phyloP scores from a whole-genome alignment of 2,113 vertebrate species.

The Halcyon senegalensis region DNA sequence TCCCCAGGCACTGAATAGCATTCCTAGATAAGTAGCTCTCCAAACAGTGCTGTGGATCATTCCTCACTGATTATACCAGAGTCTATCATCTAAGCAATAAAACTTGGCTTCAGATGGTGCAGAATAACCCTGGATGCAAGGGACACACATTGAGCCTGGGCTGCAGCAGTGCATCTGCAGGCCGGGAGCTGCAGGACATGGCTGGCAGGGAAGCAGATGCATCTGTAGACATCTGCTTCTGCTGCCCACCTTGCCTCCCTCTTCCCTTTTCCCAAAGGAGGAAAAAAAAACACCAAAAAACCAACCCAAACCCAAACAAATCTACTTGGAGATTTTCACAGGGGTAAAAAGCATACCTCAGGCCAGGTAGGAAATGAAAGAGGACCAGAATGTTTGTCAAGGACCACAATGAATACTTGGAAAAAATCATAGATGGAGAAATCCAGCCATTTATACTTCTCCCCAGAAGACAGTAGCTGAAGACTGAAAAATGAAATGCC shows the following conservation, averaged over 20 bases:
- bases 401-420: not conserved
- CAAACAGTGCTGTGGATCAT: not conserved
- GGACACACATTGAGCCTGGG: accelerated
- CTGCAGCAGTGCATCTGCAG: not conserved
- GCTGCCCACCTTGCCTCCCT: not conserved
- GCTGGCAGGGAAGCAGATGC: not conserved
- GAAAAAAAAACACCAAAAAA: not conserved
- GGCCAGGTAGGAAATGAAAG: not conserved
- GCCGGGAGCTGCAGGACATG: accelerated
- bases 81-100: not conserved
- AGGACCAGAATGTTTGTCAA: not conserved
- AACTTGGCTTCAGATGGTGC: not conserved
- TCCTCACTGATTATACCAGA: not conserved
- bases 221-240: not conserved
- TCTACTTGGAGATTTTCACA: not conserved
- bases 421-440: not conserved
- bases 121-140: not conserved
- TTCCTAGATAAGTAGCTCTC: not conserved
- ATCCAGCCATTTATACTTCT: not conserved
- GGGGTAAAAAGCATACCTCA: not conserved
- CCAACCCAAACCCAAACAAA: too few relatives aligned
- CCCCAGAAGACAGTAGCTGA: not conserved
- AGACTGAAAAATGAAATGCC: not conserved
- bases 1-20: not conserved
- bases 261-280: not conserved